Evolutionary conservation across 2,797 vertebrate genomes (phyloP), one percentile per base, ranked within the genome.

Genomic region (Leuciscus waleckii): DNA sequence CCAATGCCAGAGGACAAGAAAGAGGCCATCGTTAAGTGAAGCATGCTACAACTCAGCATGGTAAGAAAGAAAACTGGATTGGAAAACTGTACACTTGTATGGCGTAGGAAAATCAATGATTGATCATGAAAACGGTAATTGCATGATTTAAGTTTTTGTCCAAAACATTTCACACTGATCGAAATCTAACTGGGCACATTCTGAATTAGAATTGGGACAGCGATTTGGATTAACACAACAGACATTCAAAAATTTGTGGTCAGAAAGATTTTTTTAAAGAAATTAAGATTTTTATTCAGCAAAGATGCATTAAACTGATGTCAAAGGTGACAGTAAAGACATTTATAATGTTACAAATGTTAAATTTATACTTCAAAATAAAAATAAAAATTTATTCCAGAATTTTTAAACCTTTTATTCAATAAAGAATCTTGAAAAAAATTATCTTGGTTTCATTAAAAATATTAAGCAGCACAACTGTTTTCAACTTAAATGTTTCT

Each of bases 1-100:
- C 63, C 67, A 71, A 61, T 71, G 85, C 73, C 80, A 83, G 73
- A 78, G 78, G 81, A 82, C 76, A 73, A 70, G 71, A 39, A 35
- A 51, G 68, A 74, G 77, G 68, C 32, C 70, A 73, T 63, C 23
- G 46, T 69, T 46, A 76, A 17, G 77, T 65, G 56, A 81, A 37
- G 43, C 54, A 79, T 73, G 39, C 29, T 7, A 29, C 6, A 29
- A 65, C 61, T 32, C 26, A 16, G 26, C 26, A 32, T 32, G 63
- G 63, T 65, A 58, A 56, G 9, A 70, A 71, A 63, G 9, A 70
- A 71, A 63, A 75, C 21, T 51, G 1, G 13, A 63, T 14, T 73
- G 35, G 29, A 80, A 29, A 32, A 56, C 37, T 58, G 35, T 35
- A 54, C 4, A n/a, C 13, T 26, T 19, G 32, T 19, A 37, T 23